Percentiles rank a stretch among this genome's conserved stretches.
Evolutionary conservation across 2,888 invertebrate genomes (phyloP).

Genomic region (Proisotoma minuta): DNA sequence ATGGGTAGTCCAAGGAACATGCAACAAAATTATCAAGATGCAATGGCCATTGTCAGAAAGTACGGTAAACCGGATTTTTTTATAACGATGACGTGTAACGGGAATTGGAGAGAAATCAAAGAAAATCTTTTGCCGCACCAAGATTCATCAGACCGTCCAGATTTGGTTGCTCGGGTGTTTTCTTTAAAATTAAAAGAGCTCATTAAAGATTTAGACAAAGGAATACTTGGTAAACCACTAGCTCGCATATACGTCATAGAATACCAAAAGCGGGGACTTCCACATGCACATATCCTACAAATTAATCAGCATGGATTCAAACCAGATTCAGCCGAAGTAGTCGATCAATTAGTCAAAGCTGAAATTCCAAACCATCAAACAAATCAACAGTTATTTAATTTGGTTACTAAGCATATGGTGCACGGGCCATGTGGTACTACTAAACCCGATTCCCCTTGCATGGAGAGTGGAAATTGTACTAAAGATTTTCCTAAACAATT

Average conservation of each 20-base stretch:
- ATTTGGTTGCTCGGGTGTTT: constrained; percentile 50
- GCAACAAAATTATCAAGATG: constrained; percentile 51
- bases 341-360: constrained; percentile 40
- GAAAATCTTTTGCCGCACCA: constrained; percentile 47
- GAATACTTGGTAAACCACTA: constrained; percentile 37
- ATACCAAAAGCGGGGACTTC: constrained; percentile 48
- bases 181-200: constrained; percentile 48
- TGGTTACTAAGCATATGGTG: too few relatives aligned
- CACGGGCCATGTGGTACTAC: constrained; percentile 49
- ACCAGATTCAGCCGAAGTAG: constrained; percentile 6
- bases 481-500: constrained; percentile 50
- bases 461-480: constrained; percentile 50
- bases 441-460: constrained; percentile 49
- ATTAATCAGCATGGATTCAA: constrained; percentile 34
- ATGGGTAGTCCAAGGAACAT: constrained; percentile 49
- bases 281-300: constrained; percentile 39
- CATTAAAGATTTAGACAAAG: constrained; percentile 34
- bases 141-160: constrained; percentile 49
- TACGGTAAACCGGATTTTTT: constrained; percentile 53
- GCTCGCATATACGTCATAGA: constrained; percentile 46
- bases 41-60: constrained; percentile 52
- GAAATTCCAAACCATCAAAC: constrained; percentile 44
- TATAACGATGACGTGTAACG: constrained; percentile 53
- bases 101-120: constrained; percentile 51
- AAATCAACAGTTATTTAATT: constrained; percentile 30